Evolutionary conservation across 2,888 invertebrate species (phyloP).

Genomic region (Trilocha varians): DNA sequence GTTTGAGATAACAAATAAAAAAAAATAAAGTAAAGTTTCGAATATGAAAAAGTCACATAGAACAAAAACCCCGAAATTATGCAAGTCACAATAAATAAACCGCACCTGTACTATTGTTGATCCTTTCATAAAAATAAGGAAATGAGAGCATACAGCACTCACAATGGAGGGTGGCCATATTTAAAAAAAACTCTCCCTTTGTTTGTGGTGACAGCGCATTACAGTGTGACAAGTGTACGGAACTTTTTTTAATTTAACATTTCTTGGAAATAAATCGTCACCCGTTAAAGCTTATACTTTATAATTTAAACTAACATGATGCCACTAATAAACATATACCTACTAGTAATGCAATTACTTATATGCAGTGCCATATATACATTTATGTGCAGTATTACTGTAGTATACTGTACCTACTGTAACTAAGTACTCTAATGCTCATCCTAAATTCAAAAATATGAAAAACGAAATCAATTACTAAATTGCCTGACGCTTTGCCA

Average conservation of each 20-base stretch:
- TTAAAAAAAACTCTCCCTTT: slow-evolving; percentile 51
- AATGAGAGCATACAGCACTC: slow-evolving; percentile 54
- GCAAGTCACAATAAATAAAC: slow-evolving; percentile 38
- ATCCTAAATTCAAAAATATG: too few relatives aligned
- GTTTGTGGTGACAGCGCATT: slow-evolving; percentile 60
- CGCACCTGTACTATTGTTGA: slow-evolving; percentile 60
- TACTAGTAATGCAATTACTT: too few relatives aligned
- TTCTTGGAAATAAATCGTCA: not conserved
- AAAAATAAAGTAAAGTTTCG: too few relatives aligned
- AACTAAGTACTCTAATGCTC: too few relatives aligned
- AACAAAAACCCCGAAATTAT: slow-evolving; percentile 25
- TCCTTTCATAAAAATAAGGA: slow-evolving; percentile 65
- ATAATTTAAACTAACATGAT: too few relatives aligned
- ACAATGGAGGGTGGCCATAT: slow-evolving; percentile 59
- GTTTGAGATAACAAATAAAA: too few relatives aligned
- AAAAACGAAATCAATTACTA: not conserved
- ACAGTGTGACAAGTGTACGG: slow-evolving; percentile 62
- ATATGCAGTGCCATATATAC: too few relatives aligned
- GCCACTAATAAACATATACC: too few relatives aligned
- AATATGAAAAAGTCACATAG: not conserved
- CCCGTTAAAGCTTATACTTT: too few relatives aligned
- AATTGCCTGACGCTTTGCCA: not conserved
- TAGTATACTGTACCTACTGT: too few relatives aligned
- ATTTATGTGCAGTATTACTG: too few relatives aligned
- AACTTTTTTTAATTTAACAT: slow-evolving; percentile 8